Base-by-base conservation (phyloP, 2,113 vertebrate genomes). In the Phasianus colchicus region DNA sequence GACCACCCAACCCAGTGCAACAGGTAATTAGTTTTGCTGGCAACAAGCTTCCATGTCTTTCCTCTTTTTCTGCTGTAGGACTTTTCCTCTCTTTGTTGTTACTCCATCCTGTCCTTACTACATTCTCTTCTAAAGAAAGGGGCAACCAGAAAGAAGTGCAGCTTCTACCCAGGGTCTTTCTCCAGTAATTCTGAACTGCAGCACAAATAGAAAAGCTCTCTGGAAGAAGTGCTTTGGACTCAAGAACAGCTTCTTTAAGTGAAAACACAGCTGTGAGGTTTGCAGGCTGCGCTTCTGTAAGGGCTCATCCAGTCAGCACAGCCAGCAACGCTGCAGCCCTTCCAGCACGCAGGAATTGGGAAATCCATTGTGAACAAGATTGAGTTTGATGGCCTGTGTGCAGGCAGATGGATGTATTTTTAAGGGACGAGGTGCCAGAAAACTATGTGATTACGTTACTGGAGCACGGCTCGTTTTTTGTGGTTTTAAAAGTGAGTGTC, bases 371-470 rank as follows among this genome's bases (percentile, higher is more conserved):
- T 87, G 97, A 96, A 96, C 96, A 92, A 96, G 96, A 88, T 95
- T 97, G 89, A 96, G 95, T 96, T 97, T 93, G 97, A 96, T 93
- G 96, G 92, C 81, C 92, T 96, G 96, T 42, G 89, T 96, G 97
- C 93, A 97, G 97, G 97, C 95, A 97, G 97, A 97, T 97, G 97
- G 96, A 97, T 98, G 97, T 98, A 97, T 98, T 98, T 98, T 97
- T 97, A 98, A 97, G 97, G 95, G 79, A 96, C 72, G 5, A 93
- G 87, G 91, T 97, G 97, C 98, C 98, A 98, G 95, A 97, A 97
- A 94, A 82, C 93, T 96, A 93, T 64, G 72, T 93, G 97, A 97
- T 98, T 98, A 97, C 96, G 94, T 98, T 98, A 96, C 96, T 98
- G 97, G 97, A 97, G 96, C 95, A 71, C 77, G 92, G 95, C 88